A percentile compares a stretch with the other conserved stretches of the same genome.
Conservation (phyloP, 2,888 invertebrate species). For the Caenorhabditis sp. region DNA sequence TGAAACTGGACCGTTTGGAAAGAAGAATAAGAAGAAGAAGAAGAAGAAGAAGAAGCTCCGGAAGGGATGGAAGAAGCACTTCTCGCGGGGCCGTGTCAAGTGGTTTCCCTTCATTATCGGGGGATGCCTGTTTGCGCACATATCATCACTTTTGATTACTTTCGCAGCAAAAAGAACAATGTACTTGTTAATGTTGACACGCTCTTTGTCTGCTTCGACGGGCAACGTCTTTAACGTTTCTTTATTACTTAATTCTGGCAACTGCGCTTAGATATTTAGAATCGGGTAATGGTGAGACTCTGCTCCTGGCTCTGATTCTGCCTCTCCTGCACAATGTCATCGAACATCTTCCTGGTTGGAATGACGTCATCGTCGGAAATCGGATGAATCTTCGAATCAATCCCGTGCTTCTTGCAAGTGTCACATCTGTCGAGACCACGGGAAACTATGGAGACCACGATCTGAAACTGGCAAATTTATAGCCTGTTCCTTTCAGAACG, state of each 20-base stretch:
- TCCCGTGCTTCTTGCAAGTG: slow-evolving; percentile 51
- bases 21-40: slow-evolving; percentile 4
- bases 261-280: slow-evolving; percentile 14
- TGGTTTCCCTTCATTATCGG: slow-evolving; percentile 1
- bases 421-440: slow-evolving; percentile 53
- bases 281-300: slow-evolving; percentile 15
- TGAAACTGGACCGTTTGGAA: not conserved
- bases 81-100: not conserved
- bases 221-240: too few relatives aligned
- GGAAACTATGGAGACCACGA: slow-evolving; percentile 44
- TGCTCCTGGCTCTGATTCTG: not conserved
- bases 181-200: too few relatives aligned
- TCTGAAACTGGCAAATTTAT: slow-evolving; percentile 28
- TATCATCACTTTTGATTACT: not conserved
- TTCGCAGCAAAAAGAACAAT: not conserved
- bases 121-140: not conserved
- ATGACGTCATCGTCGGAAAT: slow-evolving; percentile 14
- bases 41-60: not conserved
- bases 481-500: too few relatives aligned
- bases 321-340: slow-evolving; percentile 17
- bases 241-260: too few relatives aligned
- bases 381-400: slow-evolving; percentile 31
- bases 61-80: not conserved
- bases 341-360: slow-evolving; percentile 49
- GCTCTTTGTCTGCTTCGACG: too few relatives aligned